Evolutionary conservation across 2,888 invertebrate species (phyloP).

Genomic region (Eupelmus urozonus): DNA sequence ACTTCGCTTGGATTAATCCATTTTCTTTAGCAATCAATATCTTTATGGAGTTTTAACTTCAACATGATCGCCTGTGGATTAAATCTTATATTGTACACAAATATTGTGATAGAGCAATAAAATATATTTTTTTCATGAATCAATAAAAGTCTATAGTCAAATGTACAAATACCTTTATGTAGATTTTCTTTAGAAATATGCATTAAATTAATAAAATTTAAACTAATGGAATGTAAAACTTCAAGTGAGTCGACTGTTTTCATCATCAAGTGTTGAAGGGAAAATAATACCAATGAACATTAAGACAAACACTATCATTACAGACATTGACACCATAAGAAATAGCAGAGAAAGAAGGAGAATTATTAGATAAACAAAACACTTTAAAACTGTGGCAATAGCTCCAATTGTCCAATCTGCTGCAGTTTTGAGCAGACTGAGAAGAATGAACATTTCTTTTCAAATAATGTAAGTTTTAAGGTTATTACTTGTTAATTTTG

Average conservation of each 20-base stretch:
- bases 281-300: slow-evolving; percentile 30
- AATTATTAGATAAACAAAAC: slow-evolving; percentile 33
- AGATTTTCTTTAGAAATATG: not conserved
- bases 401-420: slow-evolving; percentile 43
- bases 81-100: slow-evolving; percentile 54
- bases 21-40: slow-evolving; percentile 28
- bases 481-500: slow-evolving; percentile 56
- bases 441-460: slow-evolving; percentile 43
- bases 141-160: not conserved
- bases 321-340: slow-evolving; percentile 33
- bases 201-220: not conserved
- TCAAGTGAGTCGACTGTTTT: no score
- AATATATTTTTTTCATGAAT: slow-evolving; percentile 60
- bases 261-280: slow-evolving; percentile 9
- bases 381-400: slow-evolving; percentile 19
- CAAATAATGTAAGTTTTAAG: slow-evolving; percentile 19
- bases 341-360: slow-evolving; percentile 43
- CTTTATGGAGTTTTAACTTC: slow-evolving; percentile 11
- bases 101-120: slow-evolving; percentile 58
- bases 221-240: no score
- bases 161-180: slow-evolving; percentile 31
- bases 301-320: slow-evolving; percentile 30
- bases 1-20: slow-evolving; percentile 16
- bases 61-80: slow-evolving; percentile 34
- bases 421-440: slow-evolving; percentile 27